A percentile compares a stretch with the other conserved stretches of the same genome.
Evolutionary conservation across 2,888 invertebrate species (phyloP).

Genomic region (Cylloceria caligata): DNA sequence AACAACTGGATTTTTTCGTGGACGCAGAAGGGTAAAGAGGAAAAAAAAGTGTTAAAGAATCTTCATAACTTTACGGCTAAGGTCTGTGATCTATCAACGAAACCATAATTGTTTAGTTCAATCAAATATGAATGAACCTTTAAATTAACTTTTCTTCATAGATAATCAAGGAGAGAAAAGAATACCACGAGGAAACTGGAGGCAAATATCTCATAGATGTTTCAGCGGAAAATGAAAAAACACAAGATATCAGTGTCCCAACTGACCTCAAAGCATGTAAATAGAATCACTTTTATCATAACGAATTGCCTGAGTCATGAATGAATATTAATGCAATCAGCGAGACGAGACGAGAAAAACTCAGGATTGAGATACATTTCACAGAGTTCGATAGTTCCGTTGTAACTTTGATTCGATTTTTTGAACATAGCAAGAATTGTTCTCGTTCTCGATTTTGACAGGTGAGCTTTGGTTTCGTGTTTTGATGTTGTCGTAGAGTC

Average conservation of each 20-base stretch:
- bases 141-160: constrained; percentile 6
- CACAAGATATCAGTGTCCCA: background rate
- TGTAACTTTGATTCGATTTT: no score
- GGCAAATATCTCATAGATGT: constrained; percentile 47
- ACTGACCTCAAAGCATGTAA: constrained; percentile 36
- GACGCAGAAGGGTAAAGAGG: constrained; percentile 43
- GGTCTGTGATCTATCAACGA: constrained; percentile 25
- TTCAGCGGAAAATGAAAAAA: background rate
- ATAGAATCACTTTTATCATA: constrained; percentile 5
- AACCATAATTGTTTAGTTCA: background rate
- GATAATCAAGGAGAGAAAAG: constrained; percentile 65
- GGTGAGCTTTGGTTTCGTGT: no score
- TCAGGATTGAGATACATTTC: no score
- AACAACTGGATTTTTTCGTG: constrained; percentile 56
- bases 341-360: no score
- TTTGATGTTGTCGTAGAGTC: no score
- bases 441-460: no score
- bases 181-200: constrained; percentile 64
- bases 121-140: no score
- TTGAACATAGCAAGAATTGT: no score
- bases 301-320: background rate
- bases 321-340: no score
- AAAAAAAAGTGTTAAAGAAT: constrained; percentile 45
- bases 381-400: no score
- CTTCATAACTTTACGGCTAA: constrained; percentile 63